Percentiles rank a stretch among this genome's conserved stretches.
Conservation (phyloP, 2,797 vertebrate genomes). For the Salmo trutta region DNA sequence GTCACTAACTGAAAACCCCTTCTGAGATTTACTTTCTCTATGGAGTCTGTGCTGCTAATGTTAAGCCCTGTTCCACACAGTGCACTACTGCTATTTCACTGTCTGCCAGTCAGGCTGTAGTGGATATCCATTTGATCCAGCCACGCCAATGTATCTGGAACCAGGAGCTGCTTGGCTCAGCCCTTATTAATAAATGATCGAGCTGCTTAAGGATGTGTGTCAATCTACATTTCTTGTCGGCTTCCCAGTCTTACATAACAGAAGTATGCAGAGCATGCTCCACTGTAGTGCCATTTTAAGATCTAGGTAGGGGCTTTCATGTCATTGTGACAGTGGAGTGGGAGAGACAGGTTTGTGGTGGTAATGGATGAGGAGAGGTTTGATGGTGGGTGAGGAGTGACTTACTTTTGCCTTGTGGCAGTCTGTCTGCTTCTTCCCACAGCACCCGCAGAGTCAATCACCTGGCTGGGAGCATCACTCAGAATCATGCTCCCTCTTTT, state of each 20-base stretch:
- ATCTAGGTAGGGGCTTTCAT: background rate
- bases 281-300: slow-evolving; percentile 13
- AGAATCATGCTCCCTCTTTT: background rate
- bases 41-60: background rate
- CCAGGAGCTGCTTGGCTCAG: background rate
- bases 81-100: background rate
- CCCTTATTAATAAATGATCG: background rate
- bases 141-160: background rate
- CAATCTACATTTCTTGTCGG: background rate
- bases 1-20: background rate
- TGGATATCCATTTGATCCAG: background rate
- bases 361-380: background rate
- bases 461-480: background rate
- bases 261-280: background rate
- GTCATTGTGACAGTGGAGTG: slow-evolving; percentile 5
- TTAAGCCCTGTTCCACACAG: background rate
- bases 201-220: background rate
- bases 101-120: background rate
- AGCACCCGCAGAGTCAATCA: no score
- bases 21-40: background rate
- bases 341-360: slow-evolving; percentile 18
- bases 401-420: background rate
- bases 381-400: background rate
- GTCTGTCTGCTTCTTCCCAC: background rate
- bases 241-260: slow-evolving; percentile 1